A percentile compares a stretch with the other conserved stretches of the same genome.
Conservation (phyloP, 1,140 invertebrate species). For the Leguminivora glycinivorella region DNA sequence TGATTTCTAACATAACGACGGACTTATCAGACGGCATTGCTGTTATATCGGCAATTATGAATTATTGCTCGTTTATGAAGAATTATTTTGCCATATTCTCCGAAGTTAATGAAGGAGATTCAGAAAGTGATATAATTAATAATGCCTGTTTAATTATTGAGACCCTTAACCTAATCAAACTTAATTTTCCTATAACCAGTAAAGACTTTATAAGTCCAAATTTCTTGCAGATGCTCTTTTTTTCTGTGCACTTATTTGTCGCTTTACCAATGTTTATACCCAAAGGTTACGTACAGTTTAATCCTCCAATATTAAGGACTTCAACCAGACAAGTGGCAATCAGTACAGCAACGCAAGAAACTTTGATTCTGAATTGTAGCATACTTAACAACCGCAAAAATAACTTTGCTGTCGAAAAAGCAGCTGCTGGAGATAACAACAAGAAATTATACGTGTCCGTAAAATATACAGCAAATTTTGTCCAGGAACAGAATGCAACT, state of each 20-base stretch:
- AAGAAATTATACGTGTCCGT: constrained; percentile 63
- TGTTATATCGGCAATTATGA: constrained; percentile 55
- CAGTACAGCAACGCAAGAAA: constrained; percentile 57
- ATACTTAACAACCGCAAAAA: constrained; percentile 59
- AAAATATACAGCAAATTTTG: constrained; percentile 65
- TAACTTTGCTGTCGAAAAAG: constrained; percentile 63
- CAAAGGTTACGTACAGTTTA: constrained; percentile 61
- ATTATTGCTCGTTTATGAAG: constrained; percentile 63
- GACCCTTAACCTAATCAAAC: constrained; percentile 54
- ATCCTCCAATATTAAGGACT: constrained; percentile 62
- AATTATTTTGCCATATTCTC: constrained; percentile 56
- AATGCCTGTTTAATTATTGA: constrained; percentile 70
- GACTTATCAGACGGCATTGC: constrained; percentile 65
- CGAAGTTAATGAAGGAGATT: constrained; percentile 44
- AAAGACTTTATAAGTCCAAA: constrained; percentile 65
- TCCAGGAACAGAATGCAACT: constrained; percentile 53
- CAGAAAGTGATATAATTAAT: constrained; percentile 52
- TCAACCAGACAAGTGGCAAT: constrained; percentile 60
- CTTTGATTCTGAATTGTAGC: constrained; percentile 55
- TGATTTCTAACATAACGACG: constrained; percentile 58
- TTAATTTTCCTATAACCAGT: constrained; percentile 66
- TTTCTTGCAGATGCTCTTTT: constrained; percentile 70
- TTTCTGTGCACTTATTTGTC: constrained; percentile 68
- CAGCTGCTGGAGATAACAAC: constrained; percentile 48
- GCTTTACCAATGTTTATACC: constrained; percentile 63